These are phyloP conservation scores for Dicycla oo DNA, from an alignment of 2,888 invertebrate species.

Conservation along the genomic window DNA sequence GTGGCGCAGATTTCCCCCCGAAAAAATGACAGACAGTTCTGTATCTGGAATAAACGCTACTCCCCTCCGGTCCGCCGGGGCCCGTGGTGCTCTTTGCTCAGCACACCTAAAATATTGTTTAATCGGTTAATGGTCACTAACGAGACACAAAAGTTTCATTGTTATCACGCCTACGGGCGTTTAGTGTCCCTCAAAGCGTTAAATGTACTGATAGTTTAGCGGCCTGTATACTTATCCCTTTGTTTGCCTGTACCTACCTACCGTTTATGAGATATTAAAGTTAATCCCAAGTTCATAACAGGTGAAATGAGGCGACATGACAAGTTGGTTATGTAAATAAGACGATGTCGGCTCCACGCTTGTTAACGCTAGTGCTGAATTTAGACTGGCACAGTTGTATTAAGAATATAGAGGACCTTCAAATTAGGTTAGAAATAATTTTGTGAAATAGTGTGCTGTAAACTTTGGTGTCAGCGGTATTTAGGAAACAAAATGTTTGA, in stretches of 20 bases:
- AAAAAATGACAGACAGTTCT: too few species aligned
- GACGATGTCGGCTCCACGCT: constrained; percentile 22
- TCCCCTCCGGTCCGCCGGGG: too few species aligned
- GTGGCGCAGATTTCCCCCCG: too few species aligned
- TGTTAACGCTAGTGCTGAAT: constrained; percentile 38
- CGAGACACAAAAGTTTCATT: too few species aligned
- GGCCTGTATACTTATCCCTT: background rate
- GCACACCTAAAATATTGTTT: too few species aligned
- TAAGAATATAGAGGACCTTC: constrained; percentile 20
- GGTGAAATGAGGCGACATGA: constrained; percentile 22
- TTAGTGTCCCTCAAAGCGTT: too few species aligned
- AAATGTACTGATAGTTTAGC: background rate
- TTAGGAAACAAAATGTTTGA: background rate
- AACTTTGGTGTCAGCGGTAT: background rate
- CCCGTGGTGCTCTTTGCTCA: too few species aligned
- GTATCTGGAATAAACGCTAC: too few species aligned
- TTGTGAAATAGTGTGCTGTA: background rate
- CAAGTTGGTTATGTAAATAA: constrained; percentile 41
- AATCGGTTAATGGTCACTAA: too few species aligned
- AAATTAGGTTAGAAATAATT: constrained; percentile 16
- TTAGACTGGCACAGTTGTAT: constrained; percentile 20
- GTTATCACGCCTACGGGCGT: too few species aligned
- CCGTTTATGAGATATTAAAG: constrained; percentile 32
- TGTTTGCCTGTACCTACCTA: constrained; percentile 3
- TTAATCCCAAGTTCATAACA: constrained; percentile 30